Conservation (phyloP, 1,140 invertebrate genomes). For the Capitella teleta region DNA sequence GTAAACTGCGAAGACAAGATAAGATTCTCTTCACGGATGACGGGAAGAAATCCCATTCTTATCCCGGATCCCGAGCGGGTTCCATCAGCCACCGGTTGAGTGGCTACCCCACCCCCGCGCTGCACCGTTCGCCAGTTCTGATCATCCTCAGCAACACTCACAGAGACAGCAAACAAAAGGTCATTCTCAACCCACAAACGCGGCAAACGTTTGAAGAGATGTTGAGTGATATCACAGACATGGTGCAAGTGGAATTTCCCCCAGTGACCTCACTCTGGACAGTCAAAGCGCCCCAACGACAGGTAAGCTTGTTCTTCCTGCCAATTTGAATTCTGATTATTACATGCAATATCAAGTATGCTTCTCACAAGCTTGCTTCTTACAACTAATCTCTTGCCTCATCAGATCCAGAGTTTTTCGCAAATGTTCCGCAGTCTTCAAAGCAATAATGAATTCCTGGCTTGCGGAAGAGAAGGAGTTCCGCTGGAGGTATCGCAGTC, state of each 20-base stretch:
- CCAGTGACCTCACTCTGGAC: slow-evolving; percentile 26
- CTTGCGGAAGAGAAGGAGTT: too few relatives aligned
- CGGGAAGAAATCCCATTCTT: background rate
- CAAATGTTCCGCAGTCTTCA: too few relatives aligned
- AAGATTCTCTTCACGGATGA: background rate
- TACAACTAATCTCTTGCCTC: too few relatives aligned
- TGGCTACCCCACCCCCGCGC: background rate
- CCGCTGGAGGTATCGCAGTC: too few relatives aligned
- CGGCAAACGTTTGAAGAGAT: slow-evolving; percentile 89
- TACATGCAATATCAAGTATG: too few relatives aligned
- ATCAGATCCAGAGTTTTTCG: too few relatives aligned
- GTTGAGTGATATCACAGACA: slow-evolving; percentile 56
- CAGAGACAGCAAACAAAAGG: slow-evolving; percentile 26
- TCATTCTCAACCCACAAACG: slow-evolving; percentile 74
- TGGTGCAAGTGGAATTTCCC: slow-evolving; percentile 20
- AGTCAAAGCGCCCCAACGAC: slow-evolving; percentile 20
- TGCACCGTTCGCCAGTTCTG: slow-evolving; percentile 23
- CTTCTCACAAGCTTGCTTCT: too few relatives aligned
- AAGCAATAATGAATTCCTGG: too few relatives aligned
- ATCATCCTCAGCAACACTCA: slow-evolving; percentile 30
- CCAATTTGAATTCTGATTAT: too few relatives aligned
- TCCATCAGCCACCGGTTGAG: background rate
- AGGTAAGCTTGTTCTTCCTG: slow-evolving; percentile 29
- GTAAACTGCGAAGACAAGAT: background rate
- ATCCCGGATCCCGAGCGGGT: background rate